Base-by-base conservation (phyloP, 2,797 vertebrate species). In the Otolemur crassicaudatus region DNA sequence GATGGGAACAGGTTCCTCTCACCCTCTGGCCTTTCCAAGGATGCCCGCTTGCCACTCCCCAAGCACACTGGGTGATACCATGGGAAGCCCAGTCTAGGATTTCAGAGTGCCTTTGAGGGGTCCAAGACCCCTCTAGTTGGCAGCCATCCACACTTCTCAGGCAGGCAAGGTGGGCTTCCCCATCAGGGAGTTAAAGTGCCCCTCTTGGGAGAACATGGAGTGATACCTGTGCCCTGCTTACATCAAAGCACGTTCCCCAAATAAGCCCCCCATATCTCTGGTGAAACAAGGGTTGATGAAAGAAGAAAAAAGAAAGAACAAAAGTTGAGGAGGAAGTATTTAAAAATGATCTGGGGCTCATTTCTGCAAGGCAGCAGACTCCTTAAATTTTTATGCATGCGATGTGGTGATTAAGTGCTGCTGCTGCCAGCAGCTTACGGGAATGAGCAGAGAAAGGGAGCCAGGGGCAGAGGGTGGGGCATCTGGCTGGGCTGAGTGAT, bases 121-220 rank as follows among this genome's bases (percentile, higher is more conserved):
- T 27, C 16, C 40, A 25, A 27, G 37, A 60, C 56, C 31, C 37
- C 63, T 72, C 37, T 12, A 0, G 5, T 4, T 61, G 25, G 75
- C 73, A 77, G 56, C 31, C 17, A 3, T 5, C 4, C 49, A 8
- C 27, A 34, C 67, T 46, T n/a, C 49, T 60, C 87, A 25, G 4
- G 58, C 0, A 4, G 11, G 13, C 22, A 2, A 65, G 58, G 75
- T 25, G 58, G 63, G 79, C 75, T 61, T 58, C 40, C 13, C 2
- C 3, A 4, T 46, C 65, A 10, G 53, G 79, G 58, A 23, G 27
- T 37, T 20, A 16, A 25, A 2, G 19, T 4, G 40, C 10, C 29
- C 14, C 17, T 49, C 22, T 85, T 14, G 0, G 23, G 23, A 7
- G 46, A 17, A 7, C 1, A 0, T 13, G 4, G n/a, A 3, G 43